Conservation (phyloP, 1,140 invertebrate genomes). For the Andrena cerasifolii region DNA sequence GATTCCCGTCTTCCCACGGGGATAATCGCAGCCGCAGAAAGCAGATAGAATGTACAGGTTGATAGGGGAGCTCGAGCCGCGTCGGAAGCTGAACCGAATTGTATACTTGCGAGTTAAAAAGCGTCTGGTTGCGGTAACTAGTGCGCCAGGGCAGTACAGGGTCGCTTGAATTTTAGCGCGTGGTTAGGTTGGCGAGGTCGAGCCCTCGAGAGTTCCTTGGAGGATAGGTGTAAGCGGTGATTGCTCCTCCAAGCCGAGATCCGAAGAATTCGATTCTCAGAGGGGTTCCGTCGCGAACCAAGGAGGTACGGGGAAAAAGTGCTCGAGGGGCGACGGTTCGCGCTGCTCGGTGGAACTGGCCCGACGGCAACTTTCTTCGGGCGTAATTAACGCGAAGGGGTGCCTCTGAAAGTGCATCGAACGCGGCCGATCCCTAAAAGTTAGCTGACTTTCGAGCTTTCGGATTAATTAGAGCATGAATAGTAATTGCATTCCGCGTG, state of each 20-base stretch:
- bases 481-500: conserved; percentile 7
- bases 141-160: too few species aligned
- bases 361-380: not conserved
- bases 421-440: not conserved
- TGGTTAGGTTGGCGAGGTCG: not conserved
- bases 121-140: too few species aligned
- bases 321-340: not conserved
- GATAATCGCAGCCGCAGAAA: too few species aligned
- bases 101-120: too few species aligned
- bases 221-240: conserved; percentile 5
- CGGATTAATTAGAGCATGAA: conserved; percentile 23
- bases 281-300: not conserved
- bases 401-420: not conserved
- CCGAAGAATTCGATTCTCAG: not conserved
- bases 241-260: conserved; percentile 9
- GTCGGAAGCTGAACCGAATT: too few species aligned
- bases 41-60: too few species aligned
- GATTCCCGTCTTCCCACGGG: too few species aligned
- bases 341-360: not conserved
- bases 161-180: not conserved
- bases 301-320: not conserved
- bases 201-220: not conserved
- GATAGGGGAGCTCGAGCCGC: too few species aligned
- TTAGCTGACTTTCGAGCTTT: conserved; percentile 15
- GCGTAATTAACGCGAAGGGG: conserved; percentile 11